Conservation (phyloP, 2,113 vertebrate genomes). For the Barbus barbus region DNA sequence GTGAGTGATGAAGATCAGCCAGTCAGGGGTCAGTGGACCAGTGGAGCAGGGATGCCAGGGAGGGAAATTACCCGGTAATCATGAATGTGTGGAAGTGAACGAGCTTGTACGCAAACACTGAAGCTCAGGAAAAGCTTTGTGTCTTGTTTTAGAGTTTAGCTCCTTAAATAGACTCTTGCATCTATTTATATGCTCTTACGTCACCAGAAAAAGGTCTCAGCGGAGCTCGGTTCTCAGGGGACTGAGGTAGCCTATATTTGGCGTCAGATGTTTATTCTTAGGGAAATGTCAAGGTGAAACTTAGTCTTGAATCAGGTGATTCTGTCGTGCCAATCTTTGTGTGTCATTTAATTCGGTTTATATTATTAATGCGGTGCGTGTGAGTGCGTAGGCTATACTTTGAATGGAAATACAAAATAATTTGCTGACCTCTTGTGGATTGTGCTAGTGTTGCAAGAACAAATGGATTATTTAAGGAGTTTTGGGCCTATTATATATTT, state of each 20-base stretch:
- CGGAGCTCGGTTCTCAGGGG: not conserved
- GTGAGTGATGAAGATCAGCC: conserved; percentile 37
- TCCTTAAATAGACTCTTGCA: conserved; percentile 11
- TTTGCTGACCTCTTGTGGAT: conserved; percentile 52
- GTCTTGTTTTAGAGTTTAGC: not conserved
- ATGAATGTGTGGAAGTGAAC: not conserved
- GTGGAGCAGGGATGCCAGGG: conserved; percentile 45
- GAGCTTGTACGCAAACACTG: not conserved
- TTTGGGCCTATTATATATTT: not conserved
- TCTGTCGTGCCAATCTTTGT: too few relatives aligned
- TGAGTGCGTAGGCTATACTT: not conserved
- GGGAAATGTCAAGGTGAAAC: not conserved
- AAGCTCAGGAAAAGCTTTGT: not conserved
- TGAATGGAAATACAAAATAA: not conserved
- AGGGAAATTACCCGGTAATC: not conserved
- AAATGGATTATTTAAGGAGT: not conserved
- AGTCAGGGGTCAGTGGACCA: conserved; percentile 40
- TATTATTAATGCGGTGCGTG: not conserved
- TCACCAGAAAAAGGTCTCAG: not conserved
- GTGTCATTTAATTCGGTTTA: not conserved
- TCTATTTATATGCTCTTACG: conserved; percentile 13
- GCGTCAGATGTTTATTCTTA: not conserved
- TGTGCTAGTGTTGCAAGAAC: not conserved
- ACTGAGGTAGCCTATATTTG: not conserved
- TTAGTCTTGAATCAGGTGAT: not conserved